Base-by-base conservation (phyloP, 1,140 invertebrate species). In the Phenacoccus solenopsis region DNA sequence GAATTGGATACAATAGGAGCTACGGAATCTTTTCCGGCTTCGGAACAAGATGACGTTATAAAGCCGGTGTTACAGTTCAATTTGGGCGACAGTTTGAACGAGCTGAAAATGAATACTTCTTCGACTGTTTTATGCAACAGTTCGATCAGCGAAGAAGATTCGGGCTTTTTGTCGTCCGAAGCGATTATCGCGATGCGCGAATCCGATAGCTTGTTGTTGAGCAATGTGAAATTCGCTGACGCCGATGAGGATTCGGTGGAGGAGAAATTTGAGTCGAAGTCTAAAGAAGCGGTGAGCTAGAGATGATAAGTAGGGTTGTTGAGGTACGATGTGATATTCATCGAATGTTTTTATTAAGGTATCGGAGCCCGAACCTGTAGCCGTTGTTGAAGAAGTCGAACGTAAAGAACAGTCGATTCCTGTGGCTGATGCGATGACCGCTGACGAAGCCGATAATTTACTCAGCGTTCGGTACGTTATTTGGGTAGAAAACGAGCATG, bases 401-500 rank as follows among this genome's bases (percentile, higher is more conserved):
- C 3, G 38, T 16, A n/a, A 49, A n/a, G 5, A 2, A n/a, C 2
- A 9, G 38, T 64, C 21, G 59, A 7, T 38, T 7, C 21, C 59
- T 4, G 21, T 64, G 69, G 82, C 85, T 13, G 87, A 89, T 76
- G 84, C 86, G 20, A 91, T 90, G 88, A 91, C 89, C 56, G 84
- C 88, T n/a, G 88, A 88, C 74, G 90, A 91, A 77, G 88, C 88
- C n/a, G 89, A 91, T 76, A 85, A 89, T 80, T 80, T 91, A 74
- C 81, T 90, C 69, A 92, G 89, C 78, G 85, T 87, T 75, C 88
- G 88, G 88, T 91, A 72, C 71, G 64, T 69, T 70, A 20, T 69
- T 69, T 25, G 10, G 25, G 25, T n/a, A n/a, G n/a, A n/a, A n/a
- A n/a, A n/a, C n/a, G n/a, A n/a, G n/a, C n/a, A n/a, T n/a, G n/a